These are phyloP conservation scores for Solen grandis DNA, from an alignment of 1,140 invertebrate genomes.

Conservation along the genomic window DNA sequence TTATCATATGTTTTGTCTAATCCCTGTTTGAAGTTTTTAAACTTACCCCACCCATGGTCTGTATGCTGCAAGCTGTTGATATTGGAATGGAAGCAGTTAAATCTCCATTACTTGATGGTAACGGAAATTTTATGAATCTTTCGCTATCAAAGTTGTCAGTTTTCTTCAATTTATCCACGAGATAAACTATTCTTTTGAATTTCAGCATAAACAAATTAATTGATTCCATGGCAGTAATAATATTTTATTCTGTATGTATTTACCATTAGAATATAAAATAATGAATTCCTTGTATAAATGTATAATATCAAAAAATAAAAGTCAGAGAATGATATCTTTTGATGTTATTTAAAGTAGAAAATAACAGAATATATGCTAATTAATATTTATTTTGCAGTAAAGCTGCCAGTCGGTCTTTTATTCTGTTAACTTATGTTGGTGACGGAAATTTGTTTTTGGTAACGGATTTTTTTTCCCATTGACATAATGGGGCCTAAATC, in stretches of 20 bases:
- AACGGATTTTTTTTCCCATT: slow-evolving; percentile 4
- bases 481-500: slow-evolving; percentile 4
- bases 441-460: too few species aligned
- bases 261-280: neutral
- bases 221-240: neutral
- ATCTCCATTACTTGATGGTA: neutral
- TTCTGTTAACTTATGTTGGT: too few species aligned
- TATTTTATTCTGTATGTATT: neutral
- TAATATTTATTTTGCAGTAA: too few species aligned
- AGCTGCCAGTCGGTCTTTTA: too few species aligned
- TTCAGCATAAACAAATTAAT: neutral
- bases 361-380: too few species aligned
- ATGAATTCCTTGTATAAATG: neutral
- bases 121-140: neutral
- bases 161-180: neutral
- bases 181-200: neutral
- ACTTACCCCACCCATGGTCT: too few species aligned
- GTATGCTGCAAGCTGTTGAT: too few species aligned
- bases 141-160: neutral
- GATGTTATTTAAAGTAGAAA: neutral
- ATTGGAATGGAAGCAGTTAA: too few species aligned
- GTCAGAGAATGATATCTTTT: neutral
- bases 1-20: too few species aligned
- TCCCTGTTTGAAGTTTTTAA: too few species aligned
- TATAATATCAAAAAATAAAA: neutral